Base-by-base conservation (phyloP, 1,140 invertebrate genomes). In the Ostrea denselamellosa region DNA sequence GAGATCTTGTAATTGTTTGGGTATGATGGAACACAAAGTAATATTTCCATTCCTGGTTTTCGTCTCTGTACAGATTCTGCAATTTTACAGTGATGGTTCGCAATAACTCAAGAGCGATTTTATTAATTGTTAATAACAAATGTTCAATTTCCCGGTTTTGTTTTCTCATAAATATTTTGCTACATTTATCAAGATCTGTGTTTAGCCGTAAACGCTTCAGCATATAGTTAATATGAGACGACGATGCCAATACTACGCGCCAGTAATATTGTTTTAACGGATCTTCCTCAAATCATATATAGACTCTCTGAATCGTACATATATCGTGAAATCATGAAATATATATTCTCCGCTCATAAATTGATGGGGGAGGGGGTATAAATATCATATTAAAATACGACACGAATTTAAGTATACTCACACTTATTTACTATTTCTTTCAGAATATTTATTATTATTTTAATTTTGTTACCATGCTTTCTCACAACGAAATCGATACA, bases 81-180 rank as follows among this genome's bases (percentile, higher is more conserved):
- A 71, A 71, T 71, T 71, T 71, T 28, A 71, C 68, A 71, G 68
- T 34, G 68, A 71, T 71, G 68, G 22, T 71, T 71, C 12, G 68
- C 68, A 71, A 71, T 71, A 71, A 71, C 68, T 71, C 68, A 28
- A 34, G 68, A 58, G 22, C 68, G 68, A 71, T 71, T 71, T 71
- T 71, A 71, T 71, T 71, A 71, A 71, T 71, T 71, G 68, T 71
- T 71, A 71, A 71, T 71, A 71, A 71, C 68, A 71, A 71, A 71
- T 71, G 68, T 71, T 71, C 68, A 71, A 71, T 71, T 71, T 71
- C 68, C 68, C 68, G 68, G 68, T 71, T 71, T 71, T 71, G 68
- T 71, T 71, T 71, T 71, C 68, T 71, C 68, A 71, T 71, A 71
- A 71, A 71, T 71, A 71, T 71, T 71, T 71, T 71, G 68, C 68